Base-by-base conservation (phyloP, 2,797 vertebrate genomes). In the Trachops cirrhosus region DNA sequence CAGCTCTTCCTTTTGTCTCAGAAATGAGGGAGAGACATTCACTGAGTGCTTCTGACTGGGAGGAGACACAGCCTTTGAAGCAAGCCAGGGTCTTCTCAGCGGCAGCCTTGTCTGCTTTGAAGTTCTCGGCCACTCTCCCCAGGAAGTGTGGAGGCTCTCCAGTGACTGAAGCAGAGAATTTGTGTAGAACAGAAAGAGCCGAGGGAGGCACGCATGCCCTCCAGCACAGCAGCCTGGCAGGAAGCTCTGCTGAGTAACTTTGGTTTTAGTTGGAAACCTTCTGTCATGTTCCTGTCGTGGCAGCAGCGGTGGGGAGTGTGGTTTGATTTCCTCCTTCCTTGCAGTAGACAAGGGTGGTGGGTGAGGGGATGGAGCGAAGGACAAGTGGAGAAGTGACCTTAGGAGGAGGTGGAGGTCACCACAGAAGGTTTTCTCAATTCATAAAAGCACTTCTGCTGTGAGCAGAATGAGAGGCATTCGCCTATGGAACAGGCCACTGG, bases 191-290 rank as follows among this genome's bases (percentile, higher is more conserved):
- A 57, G 89, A 85, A 62, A 67, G 37, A 37, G 59, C 64, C 0
- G 1, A 67, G 46, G 37, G 52, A 54, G 70, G 68, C 54, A n/a
- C 0, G 2, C 37, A 0, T 1, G 19, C 71, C 24, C 54, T 59
- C 93, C 37, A 37, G 52, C 59, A 14, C 11, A 0, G 22, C 82
- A 44, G 92, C 86, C 67, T 12, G 80, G 86, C 95, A 94, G 95
- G 96, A 97, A 97, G 91, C 70, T 86, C 79, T 86, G 88, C 92
- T 94, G 95, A 89, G 83, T 48, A 39, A 92, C 88, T 88, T 39
- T 57, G 95, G 96, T 89, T 89, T 95, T 80, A 44, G 64, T 24
- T 92, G 86, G 95, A 97, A 96, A 71, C 59, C 24, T 86, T 84
- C 75, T 19, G 26, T 87, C 73, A 18, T 26, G 89, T 64, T 89